These are phyloP conservation scores for Calosoma granatense DNA, from an alignment of 1,140 invertebrate genomes.

Conservation along the genomic window DNA sequence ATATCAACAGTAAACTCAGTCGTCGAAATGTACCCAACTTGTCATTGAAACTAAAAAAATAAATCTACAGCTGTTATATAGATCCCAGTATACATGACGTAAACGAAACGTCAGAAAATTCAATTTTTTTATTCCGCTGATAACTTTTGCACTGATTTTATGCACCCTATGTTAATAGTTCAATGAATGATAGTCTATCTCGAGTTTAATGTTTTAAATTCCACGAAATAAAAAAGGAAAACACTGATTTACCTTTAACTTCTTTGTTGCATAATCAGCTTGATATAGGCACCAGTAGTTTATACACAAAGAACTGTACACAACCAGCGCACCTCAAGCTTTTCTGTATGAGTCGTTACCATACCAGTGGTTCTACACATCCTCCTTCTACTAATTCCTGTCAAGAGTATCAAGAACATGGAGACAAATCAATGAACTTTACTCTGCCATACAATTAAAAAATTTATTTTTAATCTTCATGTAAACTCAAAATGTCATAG, in stretches of 20 bases:
- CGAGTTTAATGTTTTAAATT: background rate
- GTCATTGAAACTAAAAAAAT: slow-evolving; percentile 8
- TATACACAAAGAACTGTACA: background rate
- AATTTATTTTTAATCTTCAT: no score
- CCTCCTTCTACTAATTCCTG: background rate
- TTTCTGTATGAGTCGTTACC: background rate
- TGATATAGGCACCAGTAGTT: background rate
- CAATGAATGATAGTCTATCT: background rate
- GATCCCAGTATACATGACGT: background rate
- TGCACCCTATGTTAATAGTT: background rate
- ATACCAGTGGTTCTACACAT: background rate
- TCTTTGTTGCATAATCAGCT: slow-evolving; percentile 7
- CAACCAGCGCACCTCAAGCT: background rate
- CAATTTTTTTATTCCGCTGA: background rate
- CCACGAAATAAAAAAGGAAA: background rate
- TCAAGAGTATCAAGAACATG: background rate
- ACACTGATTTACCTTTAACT: slow-evolving; percentile 1
- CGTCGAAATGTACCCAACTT: slow-evolving; percentile 4
- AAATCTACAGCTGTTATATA: slow-evolving; percentile 11
- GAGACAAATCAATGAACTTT: no score
- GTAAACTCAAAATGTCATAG: no score
- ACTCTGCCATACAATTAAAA: no score
- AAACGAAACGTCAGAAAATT: background rate
- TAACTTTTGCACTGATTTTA: background rate
- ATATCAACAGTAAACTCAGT: slow-evolving; percentile 8